Percentiles rank a stretch among this genome's conserved stretches.
Conservation (phyloP, 2,888 invertebrate species). For the Thecocarcelia acutangulata region DNA sequence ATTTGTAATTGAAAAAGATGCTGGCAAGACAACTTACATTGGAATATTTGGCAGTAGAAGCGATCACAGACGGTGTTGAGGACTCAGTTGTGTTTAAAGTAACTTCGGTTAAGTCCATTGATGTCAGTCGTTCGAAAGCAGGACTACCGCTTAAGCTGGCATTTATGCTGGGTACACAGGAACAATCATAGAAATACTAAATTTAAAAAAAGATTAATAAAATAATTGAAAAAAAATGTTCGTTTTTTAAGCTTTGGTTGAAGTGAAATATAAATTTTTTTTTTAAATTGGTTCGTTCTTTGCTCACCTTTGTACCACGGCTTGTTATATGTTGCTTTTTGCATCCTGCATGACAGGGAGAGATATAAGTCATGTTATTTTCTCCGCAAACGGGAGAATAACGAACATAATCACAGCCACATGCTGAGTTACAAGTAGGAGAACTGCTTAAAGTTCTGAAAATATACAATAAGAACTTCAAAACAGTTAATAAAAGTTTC, state of each 20-base stretch:
- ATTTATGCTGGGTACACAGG: constrained; percentile 75
- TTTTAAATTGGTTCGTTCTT: not conserved
- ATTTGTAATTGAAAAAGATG: too few relatives aligned
- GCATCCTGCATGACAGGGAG: constrained; percentile 91
- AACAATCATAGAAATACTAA: constrained; percentile 78
- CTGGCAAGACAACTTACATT: too few relatives aligned
- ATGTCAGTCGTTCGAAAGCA: constrained; percentile 75
- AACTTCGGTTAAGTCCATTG: constrained; percentile 69
- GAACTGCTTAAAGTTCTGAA: constrained; percentile 59
- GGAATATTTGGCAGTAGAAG: constrained; percentile 51
- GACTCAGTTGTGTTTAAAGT: constrained; percentile 15
- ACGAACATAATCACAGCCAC: constrained; percentile 87
- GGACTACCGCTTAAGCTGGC: constrained; percentile 65
- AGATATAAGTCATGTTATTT: constrained; percentile 87
- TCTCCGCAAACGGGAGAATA: constrained; percentile 88
- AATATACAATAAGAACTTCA: not conserved
- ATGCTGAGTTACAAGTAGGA: constrained; percentile 84
- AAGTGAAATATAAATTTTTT: too few relatives aligned
- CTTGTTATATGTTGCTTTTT: constrained; percentile 79
- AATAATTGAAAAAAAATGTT: too few relatives aligned
- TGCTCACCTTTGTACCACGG: constrained; percentile 81
- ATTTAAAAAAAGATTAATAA: not conserved
- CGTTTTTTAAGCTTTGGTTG: too few relatives aligned
- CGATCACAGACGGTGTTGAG: constrained; percentile 18
- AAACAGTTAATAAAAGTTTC: not conserved